Conservation (phyloP, 2,113 vertebrate species). For the Heptranchias perlo region DNA sequence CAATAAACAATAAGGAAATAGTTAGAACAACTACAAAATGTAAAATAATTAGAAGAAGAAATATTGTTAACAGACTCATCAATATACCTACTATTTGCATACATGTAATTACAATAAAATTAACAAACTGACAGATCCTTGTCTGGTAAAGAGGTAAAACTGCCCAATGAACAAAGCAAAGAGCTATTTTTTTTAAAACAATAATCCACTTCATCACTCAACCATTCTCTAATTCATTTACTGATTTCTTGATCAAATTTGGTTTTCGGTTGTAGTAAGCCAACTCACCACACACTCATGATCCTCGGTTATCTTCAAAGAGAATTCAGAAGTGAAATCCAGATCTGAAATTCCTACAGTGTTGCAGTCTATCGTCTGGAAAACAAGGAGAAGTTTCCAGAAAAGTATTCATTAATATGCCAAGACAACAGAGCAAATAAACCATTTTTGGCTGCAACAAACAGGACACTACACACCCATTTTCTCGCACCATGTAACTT, state of each 20-base stretch:
- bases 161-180: background rate
- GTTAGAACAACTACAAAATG: background rate
- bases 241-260: slow-evolving; percentile 47
- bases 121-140: background rate
- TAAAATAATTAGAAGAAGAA: background rate
- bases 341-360: slow-evolving; percentile 65
- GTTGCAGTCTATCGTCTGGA: slow-evolving; percentile 78
- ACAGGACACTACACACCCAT: background rate
- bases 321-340: slow-evolving; percentile 81
- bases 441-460: background rate
- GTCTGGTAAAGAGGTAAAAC: background rate
- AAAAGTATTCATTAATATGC: background rate
- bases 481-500: background rate
- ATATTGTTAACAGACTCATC: background rate
- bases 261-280: slow-evolving; percentile 36
- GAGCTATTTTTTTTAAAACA: slow-evolving; percentile 42
- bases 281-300: slow-evolving; percentile 77
- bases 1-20: background rate
- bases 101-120: background rate
- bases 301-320: slow-evolving; percentile 64
- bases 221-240: slow-evolving; percentile 52
- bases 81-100: background rate
- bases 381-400: slow-evolving; percentile 35
- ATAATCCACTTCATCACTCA: slow-evolving; percentile 53
- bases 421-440: background rate